phyloP scores from a whole-genome alignment of 2,113 vertebrate genomes.

The Phaethon lepturus region DNA sequence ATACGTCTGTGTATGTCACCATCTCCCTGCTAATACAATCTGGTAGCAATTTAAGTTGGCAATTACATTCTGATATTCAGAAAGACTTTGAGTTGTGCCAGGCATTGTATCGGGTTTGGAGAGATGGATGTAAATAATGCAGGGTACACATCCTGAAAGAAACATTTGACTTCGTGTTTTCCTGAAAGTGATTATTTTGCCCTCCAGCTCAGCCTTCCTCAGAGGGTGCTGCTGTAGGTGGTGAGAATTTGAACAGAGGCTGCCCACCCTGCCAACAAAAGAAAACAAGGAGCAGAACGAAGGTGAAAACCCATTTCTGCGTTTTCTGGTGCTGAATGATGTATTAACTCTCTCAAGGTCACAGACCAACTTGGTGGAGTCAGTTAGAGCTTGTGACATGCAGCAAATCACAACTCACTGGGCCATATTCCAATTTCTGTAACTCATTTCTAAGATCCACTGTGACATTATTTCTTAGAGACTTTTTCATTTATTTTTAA shows the following conservation, averaged over 20 bases:
- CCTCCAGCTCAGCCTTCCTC: neutral
- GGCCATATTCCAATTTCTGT: neutral
- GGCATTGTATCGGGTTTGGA: rapidly evolving
- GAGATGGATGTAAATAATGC: neutral
- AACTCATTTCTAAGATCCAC: neutral
- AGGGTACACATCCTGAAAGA: neutral
- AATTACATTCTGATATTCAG: neutral
- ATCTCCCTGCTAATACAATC: neutral
- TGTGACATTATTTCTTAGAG: neutral
- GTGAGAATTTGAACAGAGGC: neutral
- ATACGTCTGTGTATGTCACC: neutral
- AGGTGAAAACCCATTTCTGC: neutral
- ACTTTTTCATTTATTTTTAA: neutral
- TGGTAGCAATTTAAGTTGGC: neutral
- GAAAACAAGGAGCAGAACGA: neutral
- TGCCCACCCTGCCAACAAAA: neutral
- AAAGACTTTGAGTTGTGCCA: neutral
- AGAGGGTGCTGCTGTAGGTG: neutral
- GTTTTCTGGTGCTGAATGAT: neutral
- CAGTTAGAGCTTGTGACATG: neutral
- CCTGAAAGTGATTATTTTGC: neutral
- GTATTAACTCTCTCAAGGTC: neutral
- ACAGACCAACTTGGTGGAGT: neutral
- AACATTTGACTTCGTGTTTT: neutral
- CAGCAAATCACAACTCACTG: neutral